phyloP scores from a whole-genome alignment of 2,113 vertebrate species.

The Pantherophis guttatus region DNA sequence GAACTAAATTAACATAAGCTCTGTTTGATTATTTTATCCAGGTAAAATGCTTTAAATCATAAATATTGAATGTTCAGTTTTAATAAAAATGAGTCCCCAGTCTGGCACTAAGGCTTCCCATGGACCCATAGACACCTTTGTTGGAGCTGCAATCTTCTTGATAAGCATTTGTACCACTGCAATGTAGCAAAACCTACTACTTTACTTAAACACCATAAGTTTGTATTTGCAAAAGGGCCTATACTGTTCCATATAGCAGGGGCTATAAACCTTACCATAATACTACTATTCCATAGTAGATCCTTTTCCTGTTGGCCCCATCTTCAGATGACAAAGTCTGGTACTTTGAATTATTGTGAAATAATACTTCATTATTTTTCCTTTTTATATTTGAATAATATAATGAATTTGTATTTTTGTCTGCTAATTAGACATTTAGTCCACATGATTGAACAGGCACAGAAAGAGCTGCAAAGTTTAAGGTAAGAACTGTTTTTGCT shows the following conservation, averaged over 20 bases:
- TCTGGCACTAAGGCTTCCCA: background rate
- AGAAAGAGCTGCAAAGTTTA: constrained; percentile 95
- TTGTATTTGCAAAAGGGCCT: background rate
- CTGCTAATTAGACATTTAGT: constrained; percentile 80
- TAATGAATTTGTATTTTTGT: background rate
- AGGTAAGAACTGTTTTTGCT: constrained; percentile 71
- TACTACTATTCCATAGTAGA: background rate
- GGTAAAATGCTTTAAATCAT: fast-evolving
- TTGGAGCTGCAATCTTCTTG: background rate
- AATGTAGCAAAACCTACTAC: background rate
- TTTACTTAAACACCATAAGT: background rate
- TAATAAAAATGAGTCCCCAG: background rate
- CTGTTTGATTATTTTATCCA: background rate
- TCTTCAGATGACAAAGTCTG: background rate
- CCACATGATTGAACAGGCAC: constrained; percentile 95
- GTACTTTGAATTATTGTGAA: background rate
- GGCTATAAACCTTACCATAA: background rate
- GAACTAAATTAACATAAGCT: background rate
- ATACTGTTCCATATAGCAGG: background rate
- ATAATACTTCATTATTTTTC: background rate
- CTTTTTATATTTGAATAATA: background rate
- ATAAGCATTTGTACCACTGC: background rate
- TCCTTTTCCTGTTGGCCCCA: background rate
- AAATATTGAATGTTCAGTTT: background rate
- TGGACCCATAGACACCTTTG: background rate